These are phyloP conservation scores for Drosophila algonquin DNA, from an alignment of 2,888 invertebrate species.

Conservation along the genomic window DNA sequence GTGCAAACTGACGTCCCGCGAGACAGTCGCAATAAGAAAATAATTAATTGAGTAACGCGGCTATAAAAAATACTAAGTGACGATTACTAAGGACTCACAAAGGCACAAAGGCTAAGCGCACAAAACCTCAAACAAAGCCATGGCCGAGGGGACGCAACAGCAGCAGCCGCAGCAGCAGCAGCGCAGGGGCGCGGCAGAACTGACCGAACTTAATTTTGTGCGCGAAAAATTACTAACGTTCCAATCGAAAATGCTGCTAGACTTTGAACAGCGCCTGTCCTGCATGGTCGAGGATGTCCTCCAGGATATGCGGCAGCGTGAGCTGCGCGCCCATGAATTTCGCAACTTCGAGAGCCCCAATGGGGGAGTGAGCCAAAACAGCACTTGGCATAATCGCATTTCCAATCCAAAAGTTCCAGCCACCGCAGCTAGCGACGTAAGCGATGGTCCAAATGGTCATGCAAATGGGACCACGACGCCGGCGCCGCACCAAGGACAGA, in stretches of 20 bases:
- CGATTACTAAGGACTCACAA: constrained; percentile 13
- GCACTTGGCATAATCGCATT: constrained; percentile 71
- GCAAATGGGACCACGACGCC: constrained; percentile 40
- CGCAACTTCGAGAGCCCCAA: constrained; percentile 65
- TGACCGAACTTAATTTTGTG: constrained; percentile 55
- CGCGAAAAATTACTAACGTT: constrained; percentile 73
- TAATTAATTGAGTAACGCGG: constrained; percentile 24
- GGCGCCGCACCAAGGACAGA: constrained; percentile 21
- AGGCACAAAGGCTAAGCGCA: constrained; percentile 11
- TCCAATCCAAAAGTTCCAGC: constrained; percentile 5
- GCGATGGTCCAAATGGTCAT: constrained; percentile 53
- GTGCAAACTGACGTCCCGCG: constrained; percentile 35
- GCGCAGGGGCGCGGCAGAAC: constrained; percentile 36
- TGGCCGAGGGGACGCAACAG: constrained; percentile 36
- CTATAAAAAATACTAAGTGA: constrained; percentile 15
- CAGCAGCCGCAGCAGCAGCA: constrained; percentile 6
- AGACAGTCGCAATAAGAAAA: constrained; percentile 33
- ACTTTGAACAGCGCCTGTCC: constrained; percentile 80
- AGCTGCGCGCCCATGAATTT: constrained; percentile 80
- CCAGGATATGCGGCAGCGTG: constrained; percentile 79
- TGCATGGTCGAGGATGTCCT: constrained; percentile 81
- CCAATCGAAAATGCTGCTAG: constrained; percentile 70
- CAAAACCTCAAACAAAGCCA: constrained; percentile 21
- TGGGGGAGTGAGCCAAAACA: constrained; percentile 10
- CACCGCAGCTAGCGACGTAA: constrained; percentile 50